Evolutionary conservation across 2,113 vertebrate genomes (phyloP).

Genomic region (Cnemophilus loriae): DNA sequence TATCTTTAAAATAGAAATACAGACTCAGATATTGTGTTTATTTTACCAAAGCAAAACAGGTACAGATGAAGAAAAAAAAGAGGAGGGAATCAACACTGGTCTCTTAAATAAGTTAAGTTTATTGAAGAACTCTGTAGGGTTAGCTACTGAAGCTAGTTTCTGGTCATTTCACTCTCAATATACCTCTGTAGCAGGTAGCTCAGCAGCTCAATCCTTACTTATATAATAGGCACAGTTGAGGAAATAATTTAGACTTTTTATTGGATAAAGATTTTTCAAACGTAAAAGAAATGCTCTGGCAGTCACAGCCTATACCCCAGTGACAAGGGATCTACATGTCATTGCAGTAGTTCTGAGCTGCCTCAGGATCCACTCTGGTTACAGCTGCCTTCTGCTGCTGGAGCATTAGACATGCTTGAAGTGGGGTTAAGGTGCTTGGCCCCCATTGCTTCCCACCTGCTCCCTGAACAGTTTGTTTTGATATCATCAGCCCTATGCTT

Average conservation of each 20-base stretch:
- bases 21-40: background rate
- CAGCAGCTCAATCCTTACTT: background rate
- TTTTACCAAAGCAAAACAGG: background rate
- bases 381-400: constrained; percentile 11
- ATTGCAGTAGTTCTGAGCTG: background rate
- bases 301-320: background rate
- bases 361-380: rapidly evolving
- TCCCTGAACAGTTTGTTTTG: constrained; percentile 13
- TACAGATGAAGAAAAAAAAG: background rate
- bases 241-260: background rate
- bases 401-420: background rate
- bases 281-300: background rate
- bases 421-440: constrained; percentile 29
- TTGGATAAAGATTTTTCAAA: background rate
- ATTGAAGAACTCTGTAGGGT: background rate
- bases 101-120: background rate
- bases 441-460: background rate
- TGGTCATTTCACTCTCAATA: background rate
- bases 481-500: background rate
- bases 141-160: background rate
- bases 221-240: background rate
- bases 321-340: background rate
- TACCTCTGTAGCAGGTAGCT: background rate
- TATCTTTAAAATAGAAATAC: background rate
- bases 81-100: background rate